Evolutionary conservation across 2,113 vertebrate genomes (phyloP), one percentile per base, ranked within the genome.

Genomic region (Mirounga angustirostris): DNA sequence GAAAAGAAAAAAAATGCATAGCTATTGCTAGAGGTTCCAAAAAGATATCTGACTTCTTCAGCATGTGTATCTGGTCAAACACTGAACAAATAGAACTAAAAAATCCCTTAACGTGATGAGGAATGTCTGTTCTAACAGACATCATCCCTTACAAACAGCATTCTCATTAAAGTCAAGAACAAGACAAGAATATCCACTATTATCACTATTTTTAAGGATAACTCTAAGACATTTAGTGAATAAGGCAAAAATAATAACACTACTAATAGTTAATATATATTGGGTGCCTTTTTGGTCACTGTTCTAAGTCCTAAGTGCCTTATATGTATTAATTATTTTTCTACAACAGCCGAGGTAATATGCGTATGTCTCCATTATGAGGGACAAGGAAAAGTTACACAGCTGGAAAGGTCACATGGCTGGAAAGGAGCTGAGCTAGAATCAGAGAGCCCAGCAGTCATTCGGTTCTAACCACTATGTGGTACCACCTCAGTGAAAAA

Each of bases 41-140:
- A 92, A 33, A 92, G 67, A n/a, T 26, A 46, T 28, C 40, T 54
- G 40, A 84, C 56, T 89, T 93, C 91, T 30, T 54, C 46, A 54
- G 67, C 5, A 0, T 26, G 15, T 46, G 13, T 33, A 59, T 80
- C 21, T 91, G 46, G 40, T 56, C 28, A 74, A 58, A 95, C 76
- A 71, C 4, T 11, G 26, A 92, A 73, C 65, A n/a, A 93, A 95
- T 40, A 80, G 93, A 91, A 95, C 90, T 7, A 86, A 36, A 89
- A 61, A 3, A 28, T 36, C 22, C 24, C 36, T 95, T 88, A n/a
- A 89, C 11, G 28, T 26, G 40, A 78, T 43, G 73, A 95, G 54
- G 28, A 61, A 73, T 54, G 58, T 61, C 56, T 93, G 26, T 30
- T 63, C 69, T 79, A 67, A 65, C 14, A 86, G 89, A 76, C 33